phyloP scores from a whole-genome alignment of 2,888 invertebrate species.

The Andrena dorsata region DNA sequence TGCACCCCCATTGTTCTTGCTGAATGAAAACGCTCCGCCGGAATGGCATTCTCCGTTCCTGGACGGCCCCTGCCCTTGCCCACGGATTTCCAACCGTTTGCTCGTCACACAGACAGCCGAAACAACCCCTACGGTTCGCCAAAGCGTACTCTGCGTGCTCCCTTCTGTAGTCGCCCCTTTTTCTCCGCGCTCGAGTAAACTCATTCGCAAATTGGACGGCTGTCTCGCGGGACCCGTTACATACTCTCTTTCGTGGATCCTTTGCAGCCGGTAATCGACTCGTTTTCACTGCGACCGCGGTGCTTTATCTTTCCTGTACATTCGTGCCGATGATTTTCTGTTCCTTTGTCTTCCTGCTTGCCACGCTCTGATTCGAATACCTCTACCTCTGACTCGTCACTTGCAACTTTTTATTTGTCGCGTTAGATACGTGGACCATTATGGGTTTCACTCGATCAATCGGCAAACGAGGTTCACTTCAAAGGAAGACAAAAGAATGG shows the following conservation, averaged over 20 bases:
- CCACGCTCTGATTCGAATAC: no score
- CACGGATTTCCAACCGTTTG: conserved; percentile 9
- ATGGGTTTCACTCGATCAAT: not conserved
- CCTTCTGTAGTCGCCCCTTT: not conserved
- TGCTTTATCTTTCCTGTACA: no score
- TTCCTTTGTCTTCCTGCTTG: no score
- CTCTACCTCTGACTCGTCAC: no score
- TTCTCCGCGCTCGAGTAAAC: not conserved
- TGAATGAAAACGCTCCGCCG: conserved; percentile 31
- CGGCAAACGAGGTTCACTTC: not conserved
- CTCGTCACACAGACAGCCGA: not conserved
- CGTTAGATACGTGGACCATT: not conserved
- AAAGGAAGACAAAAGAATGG: not conserved
- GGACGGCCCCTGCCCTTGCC: conserved; percentile 10
- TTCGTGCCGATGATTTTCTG: no score
- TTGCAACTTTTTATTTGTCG: no score
- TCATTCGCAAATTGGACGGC: conserved; percentile 3
- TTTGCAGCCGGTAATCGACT: not conserved
- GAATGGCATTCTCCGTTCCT: conserved; percentile 7
- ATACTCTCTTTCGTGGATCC: not conserved
- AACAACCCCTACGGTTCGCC: not conserved
- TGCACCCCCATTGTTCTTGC: conserved; percentile 20
- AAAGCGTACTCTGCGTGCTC: not conserved
- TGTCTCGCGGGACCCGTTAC: conserved; percentile 3
- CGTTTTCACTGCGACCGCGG: not conserved